phyloP scores from a whole-genome alignment of 2,888 invertebrate genomes.

The Vandiemenella viatica region DNA sequence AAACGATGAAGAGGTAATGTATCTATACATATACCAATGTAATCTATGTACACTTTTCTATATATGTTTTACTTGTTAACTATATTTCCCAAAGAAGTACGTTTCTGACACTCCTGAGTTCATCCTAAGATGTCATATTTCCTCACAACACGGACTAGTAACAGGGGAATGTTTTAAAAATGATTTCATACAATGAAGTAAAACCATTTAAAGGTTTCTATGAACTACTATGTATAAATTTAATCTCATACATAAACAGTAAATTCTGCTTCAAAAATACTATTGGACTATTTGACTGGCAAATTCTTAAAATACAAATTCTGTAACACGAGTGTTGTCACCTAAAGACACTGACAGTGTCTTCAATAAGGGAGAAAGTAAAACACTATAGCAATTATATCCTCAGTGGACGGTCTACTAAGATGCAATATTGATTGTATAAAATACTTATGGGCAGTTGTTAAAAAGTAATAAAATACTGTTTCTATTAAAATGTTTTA shows the following conservation, averaged over 20 bases:
- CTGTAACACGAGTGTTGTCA: too few relatives aligned
- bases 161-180: neutral
- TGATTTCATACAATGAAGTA: neutral
- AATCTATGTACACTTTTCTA: constrained; percentile 1
- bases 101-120: constrained; percentile 2
- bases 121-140: neutral
- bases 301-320: too few relatives aligned
- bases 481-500: constrained; percentile 12
- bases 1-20: constrained; percentile 7
- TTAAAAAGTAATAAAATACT: constrained; percentile 11
- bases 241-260: too few relatives aligned
- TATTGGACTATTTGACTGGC: too few relatives aligned
- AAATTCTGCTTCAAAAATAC: too few relatives aligned
- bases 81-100: constrained; percentile 8
- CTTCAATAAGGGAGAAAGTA: too few relatives aligned
- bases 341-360: too few relatives aligned
- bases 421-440: constrained; percentile 1
- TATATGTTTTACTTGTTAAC: constrained; percentile 7
- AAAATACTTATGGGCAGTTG: constrained; percentile 6
- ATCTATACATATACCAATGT: constrained; percentile 12
- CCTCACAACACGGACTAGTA: constrained; percentile 7
- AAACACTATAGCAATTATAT: constrained; percentile 1
- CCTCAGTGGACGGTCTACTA: constrained; percentile 8
- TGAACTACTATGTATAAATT: too few relatives aligned
- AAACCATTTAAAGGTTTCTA: neutral